Evolutionary conservation across 2,888 invertebrate genomes (phyloP), one percentile per base, ranked within the genome.

Genomic region (Carabus problematicus): DNA sequence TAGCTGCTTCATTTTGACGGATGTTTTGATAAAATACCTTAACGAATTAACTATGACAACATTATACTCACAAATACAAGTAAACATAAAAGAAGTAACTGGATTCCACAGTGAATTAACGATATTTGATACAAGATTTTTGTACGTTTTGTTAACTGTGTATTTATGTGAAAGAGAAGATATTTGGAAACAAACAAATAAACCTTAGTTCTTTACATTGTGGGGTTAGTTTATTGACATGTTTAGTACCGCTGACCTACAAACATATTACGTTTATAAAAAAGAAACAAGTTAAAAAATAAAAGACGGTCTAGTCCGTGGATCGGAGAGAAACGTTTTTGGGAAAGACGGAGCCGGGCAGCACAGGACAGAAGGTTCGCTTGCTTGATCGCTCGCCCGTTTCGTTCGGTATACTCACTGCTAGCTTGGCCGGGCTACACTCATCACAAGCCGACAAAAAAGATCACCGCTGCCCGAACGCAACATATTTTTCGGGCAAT

Each of bases 401-500:
- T 29, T 29, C 29, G 29, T 29, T 29, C 29, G 29, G 29, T 29
- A 29, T 29, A 29, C 29, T 29, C 29, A 29, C 29, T 29, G 29
- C 6, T 29, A 29, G 45, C 11, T 67, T 59, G 49, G 49, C 56
- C 56, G 54, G 64, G 18, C 58, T 39, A 59, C 59, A 52, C 18
- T 39, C 41, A 18, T 47, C 52, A 16, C 64, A 58, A 14, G 29
- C 14, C 61, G 18, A 69, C 62, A 69, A 69, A 69, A 69, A 69
- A 69, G 69, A 62, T 55, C 69, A 39, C 60, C 68, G 61, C 64
- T 29, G 64, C 40, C 52, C 52, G 42, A 16, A 70, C 72, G 70
- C 76, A 75, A 75, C 78, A 79, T 79, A 79, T 79, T 79, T 79
- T 79, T 78, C 76, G 77, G 77, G 77, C 78, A 79, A 80, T 80